Evolutionary conservation across 2,888 invertebrate species (phyloP), one percentile per base, ranked within the genome.

Genomic region (Aproaerema taeniolella): DNA sequence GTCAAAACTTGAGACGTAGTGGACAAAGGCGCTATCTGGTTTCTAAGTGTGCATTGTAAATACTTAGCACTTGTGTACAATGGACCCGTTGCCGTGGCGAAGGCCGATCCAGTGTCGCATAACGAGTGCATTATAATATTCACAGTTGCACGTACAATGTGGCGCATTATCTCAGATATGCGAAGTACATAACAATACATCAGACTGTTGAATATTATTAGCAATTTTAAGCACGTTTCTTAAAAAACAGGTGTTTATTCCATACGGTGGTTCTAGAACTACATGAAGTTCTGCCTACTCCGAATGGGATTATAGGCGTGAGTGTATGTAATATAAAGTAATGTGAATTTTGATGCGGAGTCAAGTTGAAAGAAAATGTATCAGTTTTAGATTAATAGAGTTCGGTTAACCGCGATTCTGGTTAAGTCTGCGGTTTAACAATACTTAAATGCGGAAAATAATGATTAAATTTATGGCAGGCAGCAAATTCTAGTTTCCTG

Each of bases 41-140:
- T 83, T 73, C 82, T 64, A 68, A 75, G 72, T 73, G 73, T 64
- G 68, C 79, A 79, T 82, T 83, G 81, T 82, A 71, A 82, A 80
- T n/a, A n/a, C n/a, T n/a, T 81, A 72, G 47, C 58, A 58, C 51
- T 53, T 51, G 47, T 56, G 58, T 51, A 81, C 79, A 83, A 83
- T 81, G 68, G 71, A 60, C 59, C 70, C 67, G 71, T 75, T 70
- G 67, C 75, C 74, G 80, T 77, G 69, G 72, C 77, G 82, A 83
- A 86, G 86, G 86, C 66, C 80, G 74, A 67, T 53, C 63, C 69
- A 73, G 50, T 74, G 55, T 67, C 65, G 79, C 76, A 76, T 78
- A 78, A 82, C 74, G 72, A 67, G 63, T 69, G 75, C 74, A 75
- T 73, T 73, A 63, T 62, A 51, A 55, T 55, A 37, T 61, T 55